Percentiles rank a stretch among this genome's conserved stretches.
These are phyloP conservation scores for Athalia rosae DNA, from an alignment of 2,888 invertebrate species.

Conservation along the genomic window DNA sequence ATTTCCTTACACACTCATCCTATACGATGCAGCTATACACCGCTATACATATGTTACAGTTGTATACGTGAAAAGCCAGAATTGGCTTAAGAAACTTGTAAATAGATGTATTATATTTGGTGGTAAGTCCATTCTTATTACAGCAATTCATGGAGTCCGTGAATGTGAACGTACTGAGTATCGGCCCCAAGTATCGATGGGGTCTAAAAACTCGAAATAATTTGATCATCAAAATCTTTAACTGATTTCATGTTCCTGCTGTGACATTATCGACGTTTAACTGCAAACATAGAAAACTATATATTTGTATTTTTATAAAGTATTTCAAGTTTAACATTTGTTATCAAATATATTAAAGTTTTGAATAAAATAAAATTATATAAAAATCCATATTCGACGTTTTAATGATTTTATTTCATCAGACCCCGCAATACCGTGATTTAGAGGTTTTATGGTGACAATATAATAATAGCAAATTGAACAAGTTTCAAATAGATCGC, in stretches of 20 bases:
- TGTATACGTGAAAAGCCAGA: conserved; percentile 55
- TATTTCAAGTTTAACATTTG: conserved; percentile 44
- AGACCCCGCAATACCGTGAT: conserved; percentile 1
- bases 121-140: conserved; percentile 57
- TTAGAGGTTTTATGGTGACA: background rate
- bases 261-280: conserved; percentile 13
- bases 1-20: conserved; percentile 3
- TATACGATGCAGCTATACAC: conserved; percentile 7
- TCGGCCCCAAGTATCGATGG: too few species aligned
- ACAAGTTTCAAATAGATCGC: background rate
- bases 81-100: conserved; percentile 65
- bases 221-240: too few species aligned
- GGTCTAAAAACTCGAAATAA: too few species aligned
- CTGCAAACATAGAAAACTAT: conserved; percentile 26
- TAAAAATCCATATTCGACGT: conserved; percentile 30
- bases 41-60: conserved; percentile 30
- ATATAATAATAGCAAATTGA: background rate
- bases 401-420: conserved; percentile 2
- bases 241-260: conserved; percentile 18
- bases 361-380: conserved; percentile 42
- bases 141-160: conserved; percentile 47
- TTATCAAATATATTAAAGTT: conserved; percentile 43
- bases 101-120: conserved; percentile 69
- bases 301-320: conserved; percentile 48
- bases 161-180: background rate